Evolutionary conservation across 2,797 vertebrate species (phyloP), one percentile per base, ranked within the genome.

Genomic region (Iguana delicatissima): DNA sequence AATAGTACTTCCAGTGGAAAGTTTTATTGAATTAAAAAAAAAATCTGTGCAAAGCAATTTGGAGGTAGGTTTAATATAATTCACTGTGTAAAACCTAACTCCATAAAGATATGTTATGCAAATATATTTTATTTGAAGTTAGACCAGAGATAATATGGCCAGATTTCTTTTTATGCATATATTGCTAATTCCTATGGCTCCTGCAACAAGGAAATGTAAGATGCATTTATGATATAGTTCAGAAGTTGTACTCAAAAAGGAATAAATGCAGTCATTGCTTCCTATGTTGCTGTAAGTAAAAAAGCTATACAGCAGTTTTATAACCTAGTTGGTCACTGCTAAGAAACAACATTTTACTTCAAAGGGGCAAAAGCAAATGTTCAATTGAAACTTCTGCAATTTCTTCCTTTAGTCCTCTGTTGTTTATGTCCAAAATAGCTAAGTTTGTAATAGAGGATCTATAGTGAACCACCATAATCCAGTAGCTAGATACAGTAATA

Each of bases 121-220:
- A 89, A 84, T 91, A 0, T 86, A 1, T 88, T 52, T 92, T 89
- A 57, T 91, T 80, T 85, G 46, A 94, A 86, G 13, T 46, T 87
- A 29, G 73, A 83, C 90, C 0, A 13, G 5, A 79, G 64, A 74
- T 13, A 0, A 42, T 22, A 72, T 62, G 8, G 2, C 50, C 0
- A 0, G 84, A 80, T 92, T 93, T 86, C 0, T 67, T 74, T 91
- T 73, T 90, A 92, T 69, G 80, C 90, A 90, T 91, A 0, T 12
- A 64, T 5, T 42, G 55, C 80, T 90, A 88, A 87, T 89, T 14
- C 29, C 73, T 90, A 89, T 79, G 3, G 4, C 1, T 85, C 89
- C 52, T 0, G 0, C 80, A 74, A n/a, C 77, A 52, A 6, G 52
- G 73, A 52, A 90, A 4, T 0, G 57, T 29, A 85, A 0, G 29